Percentiles rank a stretch among this genome's conserved stretches.
These are phyloP conservation scores for Karalla daura DNA, from an alignment of 2,797 vertebrate species.

Conservation along the genomic window DNA sequence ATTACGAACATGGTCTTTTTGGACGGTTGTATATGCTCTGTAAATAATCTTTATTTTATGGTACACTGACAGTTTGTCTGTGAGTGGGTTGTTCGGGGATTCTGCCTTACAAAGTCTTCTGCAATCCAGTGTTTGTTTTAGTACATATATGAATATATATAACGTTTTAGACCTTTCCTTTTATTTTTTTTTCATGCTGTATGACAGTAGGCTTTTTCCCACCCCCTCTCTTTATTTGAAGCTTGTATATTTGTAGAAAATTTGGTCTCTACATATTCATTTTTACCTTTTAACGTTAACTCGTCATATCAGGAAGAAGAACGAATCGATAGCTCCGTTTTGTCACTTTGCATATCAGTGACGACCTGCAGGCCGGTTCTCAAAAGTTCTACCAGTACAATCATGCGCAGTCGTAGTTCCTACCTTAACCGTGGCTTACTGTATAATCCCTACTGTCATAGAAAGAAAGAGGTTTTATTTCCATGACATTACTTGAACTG, in stretches of 20 bases:
- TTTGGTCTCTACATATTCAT: constrained; percentile 49
- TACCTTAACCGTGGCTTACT: constrained; percentile 15
- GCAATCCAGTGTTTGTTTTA: constrained; percentile 71
- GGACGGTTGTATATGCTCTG: constrained; percentile 87
- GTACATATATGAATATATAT: constrained; percentile 61
- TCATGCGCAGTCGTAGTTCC: background rate
- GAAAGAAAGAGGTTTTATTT: constrained; percentile 30
- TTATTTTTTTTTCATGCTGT: constrained; percentile 62
- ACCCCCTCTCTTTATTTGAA: constrained; percentile 55
- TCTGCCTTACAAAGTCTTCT: constrained; percentile 67
- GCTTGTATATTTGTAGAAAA: constrained; percentile 82
- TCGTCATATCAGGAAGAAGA: constrained; percentile 27
- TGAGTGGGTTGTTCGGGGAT: constrained; percentile 60
- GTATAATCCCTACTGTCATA: constrained; percentile 38
- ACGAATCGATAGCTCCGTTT: constrained; percentile 20
- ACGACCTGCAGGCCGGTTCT: background rate
- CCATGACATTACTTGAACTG: constrained; percentile 63
- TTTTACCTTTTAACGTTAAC: constrained; percentile 43
- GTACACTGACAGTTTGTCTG: constrained; percentile 73
- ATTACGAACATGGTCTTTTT: constrained; percentile 82
- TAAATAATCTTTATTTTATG: constrained; percentile 85
- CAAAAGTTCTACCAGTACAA: constrained; percentile 25
- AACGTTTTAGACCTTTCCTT: constrained; percentile 57
- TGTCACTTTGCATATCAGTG: background rate
- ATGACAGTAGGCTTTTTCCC: constrained; percentile 55